These are phyloP conservation scores for Xestoiulus laeticollis DNA, from an alignment of 2,888 invertebrate genomes.

Conservation along the genomic window DNA sequence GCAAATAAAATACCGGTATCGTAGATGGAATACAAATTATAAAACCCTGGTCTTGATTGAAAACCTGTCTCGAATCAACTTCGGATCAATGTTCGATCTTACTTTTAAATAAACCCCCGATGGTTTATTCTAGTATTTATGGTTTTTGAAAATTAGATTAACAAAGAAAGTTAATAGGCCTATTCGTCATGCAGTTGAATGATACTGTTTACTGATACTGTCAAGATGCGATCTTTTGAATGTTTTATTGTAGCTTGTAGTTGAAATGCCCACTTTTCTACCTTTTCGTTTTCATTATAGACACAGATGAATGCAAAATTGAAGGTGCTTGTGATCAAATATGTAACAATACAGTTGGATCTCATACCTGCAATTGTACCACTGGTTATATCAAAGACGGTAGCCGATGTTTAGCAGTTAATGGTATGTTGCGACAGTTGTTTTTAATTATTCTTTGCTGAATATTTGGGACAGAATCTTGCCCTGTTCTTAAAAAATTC, in stretches of 20 bases:
- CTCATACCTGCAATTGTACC: conserved; percentile 78
- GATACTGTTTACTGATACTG: too few species aligned
- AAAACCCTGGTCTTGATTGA: too few species aligned
- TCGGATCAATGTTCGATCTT: too few species aligned
- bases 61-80: too few species aligned
- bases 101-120: too few species aligned
- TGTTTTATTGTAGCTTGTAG: neutral
- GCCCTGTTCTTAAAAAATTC: too few species aligned
- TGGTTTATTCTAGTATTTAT: too few species aligned
- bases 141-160: neutral
- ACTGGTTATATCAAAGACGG: conserved; percentile 73
- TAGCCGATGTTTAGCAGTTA: conserved; percentile 73
- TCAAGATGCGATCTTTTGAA: neutral
- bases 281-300: conserved; percentile 64
- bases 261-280: neutral
- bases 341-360: conserved; percentile 75
- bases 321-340: conserved; percentile 78
- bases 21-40: too few species aligned
- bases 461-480: too few species aligned
- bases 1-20: too few species aligned
- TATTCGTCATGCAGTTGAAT: neutral
- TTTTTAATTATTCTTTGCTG: conserved; percentile 27
- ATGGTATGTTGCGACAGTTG: conserved; percentile 69
- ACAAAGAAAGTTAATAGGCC: neutral
- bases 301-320: conserved; percentile 79